phyloP scores from a whole-genome alignment of 2,113 vertebrate genomes.

The Notarius lentiginosus region DNA sequence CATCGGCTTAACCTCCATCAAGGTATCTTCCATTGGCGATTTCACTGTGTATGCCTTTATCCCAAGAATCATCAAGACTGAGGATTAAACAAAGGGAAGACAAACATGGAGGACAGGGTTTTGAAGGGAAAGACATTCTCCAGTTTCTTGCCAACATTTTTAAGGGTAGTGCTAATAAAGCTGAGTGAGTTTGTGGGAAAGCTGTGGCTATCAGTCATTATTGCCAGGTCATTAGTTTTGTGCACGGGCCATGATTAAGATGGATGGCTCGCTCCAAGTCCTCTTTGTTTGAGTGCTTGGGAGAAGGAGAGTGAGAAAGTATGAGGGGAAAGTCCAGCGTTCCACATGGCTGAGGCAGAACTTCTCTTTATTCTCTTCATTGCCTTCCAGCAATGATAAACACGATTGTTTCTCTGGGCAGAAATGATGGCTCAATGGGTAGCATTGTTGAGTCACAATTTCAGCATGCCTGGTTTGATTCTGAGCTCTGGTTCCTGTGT shows the following conservation, averaged over 20 bases:
- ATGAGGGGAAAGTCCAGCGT: too few species aligned
- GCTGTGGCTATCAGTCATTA: constrained; percentile 65
- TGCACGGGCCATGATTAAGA: constrained; percentile 51
- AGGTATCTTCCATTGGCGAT: background rate
- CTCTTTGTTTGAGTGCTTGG: constrained; percentile 40
- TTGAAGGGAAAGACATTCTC: background rate
- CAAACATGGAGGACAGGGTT: background rate
- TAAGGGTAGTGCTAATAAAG: constrained; percentile 11
- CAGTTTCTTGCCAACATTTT: constrained; percentile 1
- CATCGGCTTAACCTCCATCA: background rate
- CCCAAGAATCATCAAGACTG: background rate
- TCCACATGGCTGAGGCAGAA: background rate
- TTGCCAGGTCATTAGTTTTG: constrained; percentile 66
- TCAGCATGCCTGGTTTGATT: background rate
- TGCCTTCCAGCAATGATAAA: too few species aligned
- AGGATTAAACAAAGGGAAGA: background rate
- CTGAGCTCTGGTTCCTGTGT: background rate
- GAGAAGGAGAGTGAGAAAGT: background rate
- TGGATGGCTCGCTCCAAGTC: constrained; percentile 33
- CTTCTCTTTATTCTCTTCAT: background rate
- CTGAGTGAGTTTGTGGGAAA: constrained; percentile 49
- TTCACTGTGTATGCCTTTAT: background rate
- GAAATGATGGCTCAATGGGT: background rate
- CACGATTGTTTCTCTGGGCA: background rate
- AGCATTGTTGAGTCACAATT: background rate